phyloP scores from a whole-genome alignment of 2,888 invertebrate species.

The Prosopocoilus inquinatus region DNA sequence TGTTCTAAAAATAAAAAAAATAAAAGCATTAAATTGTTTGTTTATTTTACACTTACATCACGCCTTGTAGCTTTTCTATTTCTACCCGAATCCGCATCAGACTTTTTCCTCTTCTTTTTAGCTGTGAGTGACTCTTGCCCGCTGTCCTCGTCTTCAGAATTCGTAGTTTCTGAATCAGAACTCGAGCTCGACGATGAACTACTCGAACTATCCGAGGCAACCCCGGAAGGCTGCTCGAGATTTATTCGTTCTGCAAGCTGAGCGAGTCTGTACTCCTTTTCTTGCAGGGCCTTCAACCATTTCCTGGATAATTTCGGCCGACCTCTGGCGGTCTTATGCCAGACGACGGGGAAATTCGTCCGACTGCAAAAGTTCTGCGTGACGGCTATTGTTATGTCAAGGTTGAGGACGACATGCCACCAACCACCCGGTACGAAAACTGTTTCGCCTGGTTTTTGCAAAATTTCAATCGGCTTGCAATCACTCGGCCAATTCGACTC shows the following conservation, averaged over 20 bases:
- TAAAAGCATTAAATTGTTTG: neutral
- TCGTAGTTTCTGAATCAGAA: slow-evolving; percentile 54
- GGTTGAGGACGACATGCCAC: slow-evolving; percentile 99
- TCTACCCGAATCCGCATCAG: slow-evolving; percentile 46
- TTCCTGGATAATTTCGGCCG: slow-evolving; percentile 93
- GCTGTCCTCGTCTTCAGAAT: slow-evolving; percentile 66
- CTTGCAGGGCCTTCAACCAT: slow-evolving; percentile 68
- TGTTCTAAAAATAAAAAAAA: slow-evolving; percentile 23
- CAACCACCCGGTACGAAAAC: slow-evolving; percentile 98
- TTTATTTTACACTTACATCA: neutral
- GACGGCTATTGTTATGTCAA: slow-evolving; percentile 94
- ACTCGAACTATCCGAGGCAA: slow-evolving; percentile 93
- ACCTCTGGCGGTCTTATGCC: slow-evolving; percentile 94
- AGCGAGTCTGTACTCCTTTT: slow-evolving; percentile 74
- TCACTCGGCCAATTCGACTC: slow-evolving; percentile 86
- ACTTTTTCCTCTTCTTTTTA: slow-evolving; percentile 73
- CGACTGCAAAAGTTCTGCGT: slow-evolving; percentile 97
- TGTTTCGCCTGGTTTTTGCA: slow-evolving; percentile 95
- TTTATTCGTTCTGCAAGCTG: slow-evolving; percentile 81
- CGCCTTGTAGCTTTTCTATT: slow-evolving; percentile 35
- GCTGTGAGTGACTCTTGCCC: slow-evolving; percentile 88
- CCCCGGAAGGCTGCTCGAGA: slow-evolving; percentile 80
- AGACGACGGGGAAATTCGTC: slow-evolving; percentile 95
- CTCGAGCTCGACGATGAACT: slow-evolving; percentile 73
- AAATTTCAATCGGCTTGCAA: slow-evolving; percentile 88